phyloP scores from a whole-genome alignment of 2,888 invertebrate species.

The Pinctada fucata region DNA sequence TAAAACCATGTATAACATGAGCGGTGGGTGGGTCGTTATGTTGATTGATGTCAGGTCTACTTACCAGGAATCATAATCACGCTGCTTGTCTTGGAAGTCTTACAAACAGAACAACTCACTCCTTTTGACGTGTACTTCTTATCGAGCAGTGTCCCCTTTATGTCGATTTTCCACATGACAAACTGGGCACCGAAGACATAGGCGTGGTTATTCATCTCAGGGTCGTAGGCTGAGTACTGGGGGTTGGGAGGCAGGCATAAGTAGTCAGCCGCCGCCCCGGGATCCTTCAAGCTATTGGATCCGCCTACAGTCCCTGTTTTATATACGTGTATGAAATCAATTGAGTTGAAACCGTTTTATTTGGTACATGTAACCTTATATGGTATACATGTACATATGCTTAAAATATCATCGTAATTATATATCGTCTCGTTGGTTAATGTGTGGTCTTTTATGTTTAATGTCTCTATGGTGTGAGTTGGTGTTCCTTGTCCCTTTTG shows the following conservation, averaged over 20 bases:
- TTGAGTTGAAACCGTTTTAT: too few relatives aligned
- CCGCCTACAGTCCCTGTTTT: not conserved
- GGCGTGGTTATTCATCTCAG: not conserved
- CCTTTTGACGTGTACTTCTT: not conserved
- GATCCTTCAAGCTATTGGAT: not conserved
- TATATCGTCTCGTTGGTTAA: too few relatives aligned
- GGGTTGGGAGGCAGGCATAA: conserved; percentile 1
- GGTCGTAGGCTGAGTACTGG: not conserved
- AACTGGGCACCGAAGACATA: not conserved
- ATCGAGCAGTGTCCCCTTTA: not conserved
- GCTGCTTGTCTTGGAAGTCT: not conserved
- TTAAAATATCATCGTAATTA: too few relatives aligned
- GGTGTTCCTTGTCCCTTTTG: too few relatives aligned
- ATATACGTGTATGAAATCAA: not conserved
- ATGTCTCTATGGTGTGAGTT: too few relatives aligned
- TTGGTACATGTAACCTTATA: too few relatives aligned
- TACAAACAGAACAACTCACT: not conserved
- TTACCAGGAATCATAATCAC: conserved; percentile 10
- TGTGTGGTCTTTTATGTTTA: too few relatives aligned
- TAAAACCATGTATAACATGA: too few relatives aligned
- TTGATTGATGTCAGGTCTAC: too few relatives aligned
- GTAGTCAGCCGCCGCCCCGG: not conserved
- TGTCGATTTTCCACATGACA: conserved; percentile 3
- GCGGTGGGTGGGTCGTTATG: too few relatives aligned
- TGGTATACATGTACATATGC: too few relatives aligned